Evolutionary conservation across 2,888 invertebrate species (phyloP).

Genomic region (Embidobia sp.): DNA sequence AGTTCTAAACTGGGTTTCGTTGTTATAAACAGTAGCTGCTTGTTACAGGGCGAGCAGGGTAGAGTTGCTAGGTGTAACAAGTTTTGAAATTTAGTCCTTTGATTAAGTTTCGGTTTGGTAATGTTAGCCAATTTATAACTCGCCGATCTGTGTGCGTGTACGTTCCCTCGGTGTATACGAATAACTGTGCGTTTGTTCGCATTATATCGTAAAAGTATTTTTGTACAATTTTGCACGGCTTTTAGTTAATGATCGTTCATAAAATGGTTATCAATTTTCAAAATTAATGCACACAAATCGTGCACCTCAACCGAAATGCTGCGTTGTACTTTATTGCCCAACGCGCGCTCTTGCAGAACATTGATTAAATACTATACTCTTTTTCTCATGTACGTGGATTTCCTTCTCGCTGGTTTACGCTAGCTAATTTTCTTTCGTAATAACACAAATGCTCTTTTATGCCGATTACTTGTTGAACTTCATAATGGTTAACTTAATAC

Average conservation of each 20-base stretch:
- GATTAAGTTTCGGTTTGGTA: constrained; percentile 30
- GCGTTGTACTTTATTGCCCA: constrained; percentile 32
- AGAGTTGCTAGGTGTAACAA: constrained; percentile 29
- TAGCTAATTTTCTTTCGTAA: constrained; percentile 15
- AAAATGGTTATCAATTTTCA: constrained; percentile 9
- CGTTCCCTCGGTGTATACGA: too few species aligned
- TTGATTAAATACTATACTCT: constrained; percentile 42
- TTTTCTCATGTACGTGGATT: too few species aligned
- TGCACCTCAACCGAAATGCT: constrained; percentile 14
- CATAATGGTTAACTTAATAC: too few species aligned
- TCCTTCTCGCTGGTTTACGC: constrained; percentile 16
- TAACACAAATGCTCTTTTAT: too few species aligned
- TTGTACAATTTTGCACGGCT: background rate
- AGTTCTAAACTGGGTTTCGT: constrained; percentile 37
- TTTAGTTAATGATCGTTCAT: background rate
- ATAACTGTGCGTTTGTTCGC: too few species aligned
- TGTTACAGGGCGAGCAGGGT: constrained; percentile 15
- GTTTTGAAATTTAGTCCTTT: constrained; percentile 41
- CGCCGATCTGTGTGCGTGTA: background rate
- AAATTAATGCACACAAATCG: constrained; percentile 16
- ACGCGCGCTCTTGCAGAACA: constrained; percentile 39
- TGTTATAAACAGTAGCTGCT: constrained; percentile 37
- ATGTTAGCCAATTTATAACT: constrained; percentile 18
- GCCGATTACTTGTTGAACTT: too few species aligned
- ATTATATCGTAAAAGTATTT: background rate